A percentile compares a stretch with the other conserved stretches of the same genome.
These are phyloP conservation scores for Stictocephala bisonia DNA, from an alignment of 2,888 invertebrate species.

Conservation along the genomic window DNA sequence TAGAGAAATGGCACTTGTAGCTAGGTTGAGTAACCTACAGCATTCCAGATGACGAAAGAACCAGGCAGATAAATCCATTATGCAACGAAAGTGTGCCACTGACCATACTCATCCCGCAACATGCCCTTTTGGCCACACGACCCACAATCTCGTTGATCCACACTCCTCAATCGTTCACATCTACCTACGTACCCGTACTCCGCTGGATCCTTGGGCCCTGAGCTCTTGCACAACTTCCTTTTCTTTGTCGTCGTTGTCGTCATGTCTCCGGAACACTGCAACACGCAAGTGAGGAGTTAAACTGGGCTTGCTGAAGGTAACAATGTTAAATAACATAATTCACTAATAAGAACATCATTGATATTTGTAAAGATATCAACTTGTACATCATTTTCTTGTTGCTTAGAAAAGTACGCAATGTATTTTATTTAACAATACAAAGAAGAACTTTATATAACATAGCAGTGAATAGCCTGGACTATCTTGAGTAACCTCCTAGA, in stretches of 20 bases:
- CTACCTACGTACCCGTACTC: slow-evolving; percentile 45
- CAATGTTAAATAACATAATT: no score
- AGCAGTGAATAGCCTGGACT: no score
- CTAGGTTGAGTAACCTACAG: slow-evolving; percentile 6
- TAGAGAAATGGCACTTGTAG: slow-evolving; percentile 33
- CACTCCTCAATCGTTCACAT: no score
- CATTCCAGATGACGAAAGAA: slow-evolving; percentile 29
- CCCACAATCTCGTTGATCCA: neutral
- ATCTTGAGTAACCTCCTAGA: no score
- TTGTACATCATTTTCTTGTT: no score
- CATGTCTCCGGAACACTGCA: slow-evolving; percentile 9
- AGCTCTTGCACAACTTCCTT: slow-evolving; percentile 41
- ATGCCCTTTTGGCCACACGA: neutral
- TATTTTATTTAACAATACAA: no score
- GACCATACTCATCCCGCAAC: neutral
- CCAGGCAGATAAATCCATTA: slow-evolving; percentile 26
- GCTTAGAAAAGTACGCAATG: no score
- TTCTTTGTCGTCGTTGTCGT: slow-evolving; percentile 40
- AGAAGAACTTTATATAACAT: no score
- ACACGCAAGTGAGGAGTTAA: neutral
- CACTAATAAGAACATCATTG: no score
- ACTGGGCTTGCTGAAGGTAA: no score
- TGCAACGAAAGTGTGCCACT: slow-evolving; percentile 33
- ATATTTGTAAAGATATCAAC: no score
- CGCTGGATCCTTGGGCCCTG: slow-evolving; percentile 45